Base-by-base conservation (phyloP, 1,140 invertebrate genomes). In the Sycophaga agraensis region DNA sequence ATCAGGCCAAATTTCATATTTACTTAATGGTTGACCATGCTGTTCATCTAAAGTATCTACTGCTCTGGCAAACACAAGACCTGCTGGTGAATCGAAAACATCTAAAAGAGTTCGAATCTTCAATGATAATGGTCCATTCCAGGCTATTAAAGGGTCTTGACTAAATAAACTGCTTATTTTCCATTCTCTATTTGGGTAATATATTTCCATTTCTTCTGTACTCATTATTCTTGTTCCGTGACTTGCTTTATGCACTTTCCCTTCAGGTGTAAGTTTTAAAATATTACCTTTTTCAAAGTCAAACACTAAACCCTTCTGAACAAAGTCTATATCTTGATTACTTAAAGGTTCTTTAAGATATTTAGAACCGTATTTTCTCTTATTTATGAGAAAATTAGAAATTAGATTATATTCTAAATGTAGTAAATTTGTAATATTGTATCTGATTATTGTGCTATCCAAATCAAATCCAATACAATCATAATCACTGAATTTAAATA, bases 381-480 rank as follows among this genome's bases (percentile, higher is more conserved):
- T 58, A 17, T 86, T 71, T 1, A 91, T 84, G 17, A 92, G 67
- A 71, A 82, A 91, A 14, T 85, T 81, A 1, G 84, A 77, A 6
- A 91, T 66, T 5, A 83, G 72, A 14, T 86, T 74, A 68, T 91
- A 91, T 49, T 87, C 86, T 55, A 91, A 70, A 37, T 83, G 73
- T 17, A 87, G 80, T 74, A 88, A 76, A 63, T 85, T 83, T 19
- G 78, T 82, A 3, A 92, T 72, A 66, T 90, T 87, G 64, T 91
- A 92, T 48, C 83, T 79, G 24, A 88, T 78, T 26, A 92, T 65
- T 1, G 90, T 91, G 69, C 91, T 87, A 67, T 92, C 91, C 60
- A 93, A 78, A 77, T 93, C 91, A 72, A 93, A 92, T 9, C 91
- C 91, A 56, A 91, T 84, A 57, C 87, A 90, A 69, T 92, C 89